Base-by-base conservation (phyloP, 2,113 vertebrate genomes). In the Toxotes jaculatrix region DNA sequence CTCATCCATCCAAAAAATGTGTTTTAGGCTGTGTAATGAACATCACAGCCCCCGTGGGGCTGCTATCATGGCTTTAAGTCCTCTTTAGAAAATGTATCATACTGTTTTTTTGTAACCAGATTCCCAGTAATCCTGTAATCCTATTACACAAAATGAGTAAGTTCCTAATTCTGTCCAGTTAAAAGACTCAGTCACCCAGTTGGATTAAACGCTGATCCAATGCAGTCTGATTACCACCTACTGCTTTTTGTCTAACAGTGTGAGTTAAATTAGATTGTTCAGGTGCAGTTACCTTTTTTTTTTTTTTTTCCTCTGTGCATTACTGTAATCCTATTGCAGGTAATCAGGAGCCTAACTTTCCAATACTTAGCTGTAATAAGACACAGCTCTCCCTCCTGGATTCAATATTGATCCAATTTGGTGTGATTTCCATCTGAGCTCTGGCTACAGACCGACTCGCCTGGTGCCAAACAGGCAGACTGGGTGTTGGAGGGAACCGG, bases 401-500 rank as follows among this genome's bases (percentile, higher is more conserved):
- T 85, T 77, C 77, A 78, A 64, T 87, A 88, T 90, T 89, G 92
- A 93, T 92, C 87, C 84, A 86, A 85, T 89, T 90, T 84, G 77
- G 83, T 73, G 31, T 40, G 84, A 85, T 90, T 89, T 85, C 88
- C 87, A 71, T 87, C 80, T 12, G 63, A 85, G 81, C 63, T 74
- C 81, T 92, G 85, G 85, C 82, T 76, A 74, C 84, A 87, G 80
- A 80, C 17, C 1, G 31, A 68, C 47, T 69, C 1, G 4, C 14
- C 59, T 43, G 75, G 43, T 88, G 84, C 86, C 90, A 91, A 90
- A 66, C 80, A 77, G 36, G 63, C 87, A 84, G 82, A 45, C 71
- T 61, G 82, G 62, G 31, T 53, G 62, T 68, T 31, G 40, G 45
- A 79, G 81, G 36, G 73, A 80, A 74, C 66, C 47, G 7, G 69